Evolutionary conservation across 2,797 vertebrate genomes (phyloP).

Genomic region (Alca torda): DNA sequence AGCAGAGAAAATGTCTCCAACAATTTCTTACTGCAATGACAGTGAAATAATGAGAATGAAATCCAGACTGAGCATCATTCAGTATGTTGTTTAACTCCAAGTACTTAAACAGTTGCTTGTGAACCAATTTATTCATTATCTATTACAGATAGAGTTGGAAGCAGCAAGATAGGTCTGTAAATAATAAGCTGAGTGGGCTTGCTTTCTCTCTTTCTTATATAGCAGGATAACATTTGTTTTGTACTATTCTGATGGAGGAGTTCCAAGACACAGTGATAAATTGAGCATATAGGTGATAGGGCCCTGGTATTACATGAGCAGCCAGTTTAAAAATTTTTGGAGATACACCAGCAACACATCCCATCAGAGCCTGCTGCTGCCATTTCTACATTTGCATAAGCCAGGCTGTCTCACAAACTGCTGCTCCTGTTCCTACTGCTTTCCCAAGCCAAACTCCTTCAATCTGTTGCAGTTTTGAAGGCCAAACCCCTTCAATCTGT

Average conservation of each 20-base stretch:
- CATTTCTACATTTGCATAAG: constrained; percentile 59
- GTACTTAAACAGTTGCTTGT: constrained; percentile 63
- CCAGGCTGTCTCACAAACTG: constrained; percentile 65
- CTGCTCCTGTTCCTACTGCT: constrained; percentile 61
- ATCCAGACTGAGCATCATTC: constrained; percentile 51
- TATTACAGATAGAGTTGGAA: constrained; percentile 48
- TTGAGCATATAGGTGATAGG: constrained; percentile 71
- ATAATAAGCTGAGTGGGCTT: constrained; percentile 59
- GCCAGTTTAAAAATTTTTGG: constrained; percentile 68
- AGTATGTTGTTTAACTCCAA: constrained; percentile 60
- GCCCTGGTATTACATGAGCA: constrained; percentile 62
- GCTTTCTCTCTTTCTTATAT: constrained; percentile 36
- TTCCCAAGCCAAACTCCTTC: constrained; percentile 67
- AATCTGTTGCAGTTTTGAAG: constrained; percentile 69
- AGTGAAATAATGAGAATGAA: constrained; percentile 49
- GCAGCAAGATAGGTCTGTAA: constrained; percentile 47
- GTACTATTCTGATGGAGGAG: constrained; percentile 55
- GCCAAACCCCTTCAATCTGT: constrained; percentile 67
- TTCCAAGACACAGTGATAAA: constrained; percentile 69
- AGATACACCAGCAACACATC: constrained; percentile 64
- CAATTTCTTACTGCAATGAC: constrained; percentile 31
- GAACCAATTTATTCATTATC: constrained; percentile 70
- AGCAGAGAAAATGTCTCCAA: constrained; percentile 17
- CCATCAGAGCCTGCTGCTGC: constrained; percentile 58
- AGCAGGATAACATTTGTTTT: constrained; percentile 65